phyloP scores from a whole-genome alignment of 2,888 invertebrate species.

The Lomographa bimaculata region DNA sequence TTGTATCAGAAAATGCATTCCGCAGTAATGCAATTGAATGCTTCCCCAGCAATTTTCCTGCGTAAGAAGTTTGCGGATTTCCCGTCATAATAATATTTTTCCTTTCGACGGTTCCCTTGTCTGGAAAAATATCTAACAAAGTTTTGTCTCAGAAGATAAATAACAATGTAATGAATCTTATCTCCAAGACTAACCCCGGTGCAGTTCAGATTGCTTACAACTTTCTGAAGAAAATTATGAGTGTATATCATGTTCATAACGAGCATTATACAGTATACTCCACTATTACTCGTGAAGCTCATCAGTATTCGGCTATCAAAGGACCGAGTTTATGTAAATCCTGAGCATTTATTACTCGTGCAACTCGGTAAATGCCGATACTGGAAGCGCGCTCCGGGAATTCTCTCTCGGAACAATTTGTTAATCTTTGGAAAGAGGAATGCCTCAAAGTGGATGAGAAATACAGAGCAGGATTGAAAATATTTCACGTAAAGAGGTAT shows the following conservation, averaged over 20 bases:
- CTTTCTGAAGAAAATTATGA: constrained; percentile 57
- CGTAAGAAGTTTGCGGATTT: constrained; percentile 31
- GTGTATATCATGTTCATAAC: constrained; percentile 50
- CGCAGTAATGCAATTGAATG: constrained; percentile 54
- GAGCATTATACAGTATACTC: constrained; percentile 15
- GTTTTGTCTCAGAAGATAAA: constrained; percentile 30
- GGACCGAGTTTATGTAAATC: constrained; percentile 66
- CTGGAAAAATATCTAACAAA: constrained; percentile 27
- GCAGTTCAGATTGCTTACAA: constrained; percentile 38
- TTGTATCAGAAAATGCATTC: constrained; percentile 62
- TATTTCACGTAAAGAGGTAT: constrained; percentile 44
- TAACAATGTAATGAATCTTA: constrained; percentile 36
- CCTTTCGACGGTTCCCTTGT: constrained; percentile 24
- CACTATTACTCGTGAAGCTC: constrained; percentile 35
- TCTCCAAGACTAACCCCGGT: constrained; percentile 36
- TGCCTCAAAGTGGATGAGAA: constrained; percentile 41
- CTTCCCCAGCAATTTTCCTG: constrained; percentile 40
- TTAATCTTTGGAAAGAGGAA: constrained; percentile 55
- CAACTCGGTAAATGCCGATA: constrained; percentile 55
- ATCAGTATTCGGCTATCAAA: constrained; percentile 66
- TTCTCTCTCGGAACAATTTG: constrained; percentile 55
- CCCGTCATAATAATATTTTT: constrained; percentile 32
- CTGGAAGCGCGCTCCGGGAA: constrained; percentile 37
- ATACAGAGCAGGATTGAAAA: constrained; percentile 37
- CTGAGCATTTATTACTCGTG: constrained; percentile 57